Conservation (phyloP, 2,888 invertebrate species). For the Hirtodrosophila confusa region DNA sequence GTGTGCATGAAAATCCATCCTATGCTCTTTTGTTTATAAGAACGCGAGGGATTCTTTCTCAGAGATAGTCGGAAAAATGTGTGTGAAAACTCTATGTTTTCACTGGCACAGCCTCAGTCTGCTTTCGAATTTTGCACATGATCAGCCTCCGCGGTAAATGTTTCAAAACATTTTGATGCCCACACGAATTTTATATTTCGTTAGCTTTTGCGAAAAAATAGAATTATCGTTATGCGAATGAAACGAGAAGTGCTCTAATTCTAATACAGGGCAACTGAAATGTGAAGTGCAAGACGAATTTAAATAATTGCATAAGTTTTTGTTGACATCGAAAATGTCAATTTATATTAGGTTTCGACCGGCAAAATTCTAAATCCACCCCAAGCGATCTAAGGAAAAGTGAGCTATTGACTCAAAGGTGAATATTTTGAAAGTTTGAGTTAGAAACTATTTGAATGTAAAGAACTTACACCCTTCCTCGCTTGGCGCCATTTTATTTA, state of each 20-base stretch:
- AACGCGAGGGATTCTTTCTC: not conserved
- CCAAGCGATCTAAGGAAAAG: conserved; percentile 16
- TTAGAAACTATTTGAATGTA: too few species aligned
- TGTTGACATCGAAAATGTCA: conserved; percentile 34
- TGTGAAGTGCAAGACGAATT: conserved; percentile 38
- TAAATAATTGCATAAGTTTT: conserved; percentile 56
- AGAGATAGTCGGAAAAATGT: conserved; percentile 8
- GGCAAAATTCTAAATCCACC: not conserved
- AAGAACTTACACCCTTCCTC: not conserved
- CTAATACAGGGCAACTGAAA: conserved; percentile 38
- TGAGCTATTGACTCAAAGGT: conserved; percentile 51
- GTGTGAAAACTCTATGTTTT: conserved; percentile 31
- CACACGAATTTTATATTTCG: conserved; percentile 32
- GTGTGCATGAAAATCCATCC: too few species aligned
- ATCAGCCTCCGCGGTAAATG: conserved; percentile 61
- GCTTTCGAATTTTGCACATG: conserved; percentile 75
- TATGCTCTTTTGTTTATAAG: conserved; percentile 15
- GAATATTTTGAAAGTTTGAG: conserved; percentile 26
- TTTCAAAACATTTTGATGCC: conserved; percentile 28
- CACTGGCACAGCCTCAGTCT: conserved; percentile 58
- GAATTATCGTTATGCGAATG: conserved; percentile 24
- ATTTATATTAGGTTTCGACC: conserved; percentile 9
- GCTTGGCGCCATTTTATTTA: conserved; percentile 2
- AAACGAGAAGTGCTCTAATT: conserved; percentile 20
- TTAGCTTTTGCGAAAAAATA: conserved; percentile 30